Base-by-base conservation (phyloP, 2,113 vertebrate genomes). In the Zootoca vivipara region DNA sequence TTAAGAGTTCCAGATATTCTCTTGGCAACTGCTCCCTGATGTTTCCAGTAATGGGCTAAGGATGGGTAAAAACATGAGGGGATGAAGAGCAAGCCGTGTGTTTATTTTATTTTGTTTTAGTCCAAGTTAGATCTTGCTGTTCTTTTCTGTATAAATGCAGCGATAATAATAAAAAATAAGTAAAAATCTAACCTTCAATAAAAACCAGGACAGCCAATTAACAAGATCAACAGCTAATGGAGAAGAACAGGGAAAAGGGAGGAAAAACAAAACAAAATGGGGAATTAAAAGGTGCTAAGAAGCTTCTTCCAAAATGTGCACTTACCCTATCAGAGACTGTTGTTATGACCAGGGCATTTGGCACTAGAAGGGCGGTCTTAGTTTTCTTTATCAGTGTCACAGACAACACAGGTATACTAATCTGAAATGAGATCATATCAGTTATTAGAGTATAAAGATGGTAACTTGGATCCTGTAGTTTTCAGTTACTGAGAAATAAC, bases 321-420 rank as follows among this genome's bases (percentile, higher is more conserved):
- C 97, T 97, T 94, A 99, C 99, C 94, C 97, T 96, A 58, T 99
- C 98, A 35, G 96, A 98, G 13, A 96, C 93, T 0, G 98, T 99
- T 0, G 98, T 94, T 85, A 99, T 97, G 87, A 98, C 97, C 87
- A 99, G 93, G 65, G 99, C 98, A 83, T 99, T 99, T 96, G 99
- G 99, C 97, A 99, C 97, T 92, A 99, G 95, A 88, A 99, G 98
- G 52, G 98, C 99, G 30, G 99, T 99, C 96, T 98, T 99, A 38
- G 98, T 99, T 96, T 99, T 99, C 96, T 99, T 99, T 94, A 99
- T 94, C 82, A 98, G 92, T 5, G 97, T 98, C 89, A 99, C 97
- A 0, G 98, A 98, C 64, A 96, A 83, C n/a, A 97, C 98, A 0
- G 99, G 98, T 93, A 99, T 98, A 82, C 95, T 97, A 88, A 99